Percentiles rank a stretch among this genome's conserved stretches.
Conservation (phyloP, 2,113 vertebrate genomes). For the Petrocephalus zakoni region DNA sequence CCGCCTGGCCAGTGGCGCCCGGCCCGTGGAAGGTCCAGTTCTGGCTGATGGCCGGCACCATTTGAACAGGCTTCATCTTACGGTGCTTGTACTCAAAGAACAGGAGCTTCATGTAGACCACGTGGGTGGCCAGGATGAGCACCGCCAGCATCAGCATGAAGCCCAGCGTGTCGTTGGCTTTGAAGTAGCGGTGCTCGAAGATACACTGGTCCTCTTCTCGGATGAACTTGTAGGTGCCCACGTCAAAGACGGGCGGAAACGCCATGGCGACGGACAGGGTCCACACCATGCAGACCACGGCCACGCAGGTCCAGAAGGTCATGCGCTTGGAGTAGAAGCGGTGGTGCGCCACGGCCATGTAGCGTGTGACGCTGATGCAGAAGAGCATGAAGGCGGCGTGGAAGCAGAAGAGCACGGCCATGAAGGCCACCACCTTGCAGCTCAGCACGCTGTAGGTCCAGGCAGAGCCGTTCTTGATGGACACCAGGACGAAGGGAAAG, state of each 20-base stretch:
- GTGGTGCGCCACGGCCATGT: constrained; percentile 91
- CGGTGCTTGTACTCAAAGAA: constrained; percentile 88
- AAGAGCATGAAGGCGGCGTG: constrained; percentile 93
- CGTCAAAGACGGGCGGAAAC: constrained; percentile 85
- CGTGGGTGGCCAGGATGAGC: constrained; percentile 83
- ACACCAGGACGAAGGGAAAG: constrained; percentile 88
- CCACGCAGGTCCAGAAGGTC: constrained; percentile 90
- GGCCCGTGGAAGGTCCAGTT: constrained; percentile 95
- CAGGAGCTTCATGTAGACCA: constrained; percentile 87
- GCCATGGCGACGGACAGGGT: constrained; percentile 89
- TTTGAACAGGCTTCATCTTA: constrained; percentile 91
- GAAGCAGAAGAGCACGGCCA: constrained; percentile 90
- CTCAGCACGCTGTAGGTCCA: constrained; percentile 89
- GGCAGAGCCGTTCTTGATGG: constrained; percentile 81
- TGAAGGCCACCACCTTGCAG: constrained; percentile 90
- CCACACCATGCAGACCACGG: constrained; percentile 91
- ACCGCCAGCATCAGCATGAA: constrained; percentile 94
- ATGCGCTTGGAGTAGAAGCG: constrained; percentile 90
- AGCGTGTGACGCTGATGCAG: constrained; percentile 87
- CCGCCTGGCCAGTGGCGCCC: constrained; percentile 86
- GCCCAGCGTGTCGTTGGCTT: constrained; percentile 88
- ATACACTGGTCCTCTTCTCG: constrained; percentile 89
- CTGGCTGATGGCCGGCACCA: constrained; percentile 89
- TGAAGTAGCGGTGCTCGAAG: constrained; percentile 92
- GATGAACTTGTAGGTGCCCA: constrained; percentile 91